Evolutionary conservation across 2,888 invertebrate species (phyloP).

Genomic region (Orthonevra nobilis): DNA sequence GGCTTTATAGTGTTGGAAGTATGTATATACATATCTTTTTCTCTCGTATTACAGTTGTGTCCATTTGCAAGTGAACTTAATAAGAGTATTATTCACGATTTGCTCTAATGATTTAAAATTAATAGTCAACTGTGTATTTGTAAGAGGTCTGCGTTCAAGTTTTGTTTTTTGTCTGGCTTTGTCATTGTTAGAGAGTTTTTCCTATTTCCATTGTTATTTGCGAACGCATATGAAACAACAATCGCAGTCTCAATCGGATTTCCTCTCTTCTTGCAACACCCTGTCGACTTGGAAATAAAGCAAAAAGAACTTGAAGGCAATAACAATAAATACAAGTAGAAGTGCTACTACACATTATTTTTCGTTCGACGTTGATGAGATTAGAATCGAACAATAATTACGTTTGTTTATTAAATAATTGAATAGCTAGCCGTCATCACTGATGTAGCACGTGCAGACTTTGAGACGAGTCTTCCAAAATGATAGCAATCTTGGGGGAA

Average conservation of each 20-base stretch:
- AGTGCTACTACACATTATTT: conserved; percentile 32
- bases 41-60: conserved; percentile 19
- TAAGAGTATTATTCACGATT: conserved; percentile 68
- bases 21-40: conserved; percentile 18
- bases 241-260: conserved; percentile 45
- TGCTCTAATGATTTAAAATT: conserved; percentile 70
- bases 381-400: conserved; percentile 64
- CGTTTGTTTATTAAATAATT: conserved; percentile 29
- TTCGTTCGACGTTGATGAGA: conserved; percentile 39
- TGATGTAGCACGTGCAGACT: conserved; percentile 23
- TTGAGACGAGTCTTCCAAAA: neutral
- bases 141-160: neutral
- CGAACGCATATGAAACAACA: conserved; percentile 22
- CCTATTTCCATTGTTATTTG: conserved; percentile 26
- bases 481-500: conserved; percentile 5
- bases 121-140: conserved; percentile 31
- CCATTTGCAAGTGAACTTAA: conserved; percentile 54
- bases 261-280: conserved; percentile 27
- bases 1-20: conserved; percentile 28
- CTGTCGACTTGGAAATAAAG: conserved; percentile 24
- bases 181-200: conserved; percentile 20
- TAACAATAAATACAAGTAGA: conserved; percentile 25
- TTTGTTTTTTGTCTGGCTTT: conserved; percentile 19
- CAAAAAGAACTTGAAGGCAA: conserved; percentile 44
- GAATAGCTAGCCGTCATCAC: conserved; percentile 21